Evolutionary conservation across 2,888 invertebrate genomes (phyloP), one percentile per base, ranked within the genome.

Genomic region (Hemithea aestivaria): DNA sequence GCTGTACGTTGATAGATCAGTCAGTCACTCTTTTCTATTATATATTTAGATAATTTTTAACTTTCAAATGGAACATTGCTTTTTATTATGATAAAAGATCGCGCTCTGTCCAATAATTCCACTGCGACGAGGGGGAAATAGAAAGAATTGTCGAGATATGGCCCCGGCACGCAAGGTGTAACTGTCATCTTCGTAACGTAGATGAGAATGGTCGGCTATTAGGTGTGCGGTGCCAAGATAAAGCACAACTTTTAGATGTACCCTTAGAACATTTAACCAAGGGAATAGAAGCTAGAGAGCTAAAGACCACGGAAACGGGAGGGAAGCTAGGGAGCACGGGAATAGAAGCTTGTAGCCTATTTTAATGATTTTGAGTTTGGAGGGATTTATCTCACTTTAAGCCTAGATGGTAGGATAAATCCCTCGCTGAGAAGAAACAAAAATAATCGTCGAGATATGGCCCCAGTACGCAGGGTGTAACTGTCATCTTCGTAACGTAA

Each of bases 401-500:
- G n/a, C n/a, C n/a, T n/a, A n/a, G n/a, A n/a, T n/a, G n/a, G n/a
- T n/a, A n/a, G n/a, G n/a, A n/a, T n/a, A n/a, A n/a, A n/a, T n/a
- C n/a, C n/a, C n/a, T n/a, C n/a, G n/a, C n/a, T n/a, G n/a, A n/a
- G 20, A 27, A 10, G 20, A 35, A 20, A 28, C 16, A 38, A 58
- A 66, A 67, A 66, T 64, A 60, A 69, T 66, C 57, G 57, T 53
- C 48, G 36, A 58, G 61, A 56, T 56, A 52, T 55, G 56, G 41
- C 40, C 40, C 41, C 48, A 42, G 45, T n/a, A 30, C 24, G 11
- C 4, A 12, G 9, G 24, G 22, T 7, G 38, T 33, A 42, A 36
- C 55, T 58, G 63, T 66, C 67, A 69, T 70, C 56, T 66, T 62
- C 57, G 64, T 70, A 64, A 69, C 66, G 55, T 60, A 61, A 56